Base-by-base conservation (phyloP, 1,140 invertebrate genomes). In the Pachyrhynchus sulphureomaculatus region DNA sequence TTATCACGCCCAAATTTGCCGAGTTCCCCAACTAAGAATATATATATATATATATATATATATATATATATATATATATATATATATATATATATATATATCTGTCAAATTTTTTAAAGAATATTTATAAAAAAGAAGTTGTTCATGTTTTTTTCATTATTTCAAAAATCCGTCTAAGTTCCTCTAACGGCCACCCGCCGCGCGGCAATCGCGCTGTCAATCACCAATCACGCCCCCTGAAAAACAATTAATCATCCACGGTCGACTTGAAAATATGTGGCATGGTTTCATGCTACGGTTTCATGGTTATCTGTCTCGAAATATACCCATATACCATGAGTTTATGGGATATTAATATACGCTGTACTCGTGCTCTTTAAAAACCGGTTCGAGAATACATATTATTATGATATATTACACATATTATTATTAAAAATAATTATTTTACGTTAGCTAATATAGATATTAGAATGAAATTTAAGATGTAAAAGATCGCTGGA, bases 171-270 rank as follows among this genome's bases (percentile, higher is more conserved):
- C 41, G 13, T 4, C 15, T 54, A 39, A 54, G 24, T 56, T 24
- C 51, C 32, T 56, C 44, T 49, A 37, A 21, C 60, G 72, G 62
- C 73, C 73, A 73, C 73, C 73, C 72, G 73, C 67, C 62, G 70
- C 58, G 65, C 61, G 59, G 65, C 70, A 72, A 75, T 75, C 73
- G 73, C 73, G 62, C 69, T 75, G 73, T 75, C 73, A 75, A 75
- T 75, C 73, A 75, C 68, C 67, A 64, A 73, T 73, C 70, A 73
- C 73, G 73, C 71, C 72, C 70, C 68, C 55, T 58, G 37, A 47
- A 26, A 68, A 71, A 72, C 72, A 73, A 75, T 75, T 72, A 75
- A 75, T 73, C 73, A 73, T 72, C 57, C 66, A 47, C 58, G 58
- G 44, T 33, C 55, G 39, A 20, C 39, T 56, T 41, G 55, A 60